Evolutionary conservation across 2,888 invertebrate genomes (phyloP), one percentile per base, ranked within the genome.

Genomic region (Drosophila vallismaia): DNA sequence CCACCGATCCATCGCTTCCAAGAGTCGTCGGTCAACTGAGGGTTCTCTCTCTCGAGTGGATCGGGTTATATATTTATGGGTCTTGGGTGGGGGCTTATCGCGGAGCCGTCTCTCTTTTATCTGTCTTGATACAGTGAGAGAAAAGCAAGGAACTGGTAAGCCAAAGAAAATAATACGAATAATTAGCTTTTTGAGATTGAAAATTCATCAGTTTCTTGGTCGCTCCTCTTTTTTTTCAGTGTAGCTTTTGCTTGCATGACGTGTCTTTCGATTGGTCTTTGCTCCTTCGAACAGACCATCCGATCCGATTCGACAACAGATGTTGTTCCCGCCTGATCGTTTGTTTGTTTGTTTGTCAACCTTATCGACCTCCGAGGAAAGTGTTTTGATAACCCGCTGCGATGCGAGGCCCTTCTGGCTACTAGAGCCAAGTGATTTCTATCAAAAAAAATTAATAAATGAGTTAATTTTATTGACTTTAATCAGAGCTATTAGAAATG

Each of bases 1-100:
- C 90, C 91, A 90, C 62, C 90, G 90, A 50, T 90, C 88, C 90
- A 90, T 90, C 7, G 42, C 60, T 9, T 12, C 1, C 5, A 24
- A 29, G 28, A 57, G 31, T 10, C 48, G 45, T 38, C 8, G 19
- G 9, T 26, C 12, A 26, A 64, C 67, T 63, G 67, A 66, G 45
- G 40, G 42, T 19, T 19, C 14, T 4, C 9, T 8, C 9, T n/a
- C 4, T 9, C 4, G 1, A 8, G 0, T 3, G 12, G 45, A 52
- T 9, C 9, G 63, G 63, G 52, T 66, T 63, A 45, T 63, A 66
- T 66, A 29, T 33, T 19, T 19, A 19, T 19, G 19, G 19, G 14
- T 19, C 9, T 1, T n/a, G 8, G 2, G 28, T 5, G 12, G 8
- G 33, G 50, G 8, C 38, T 49, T 33, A 52, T 57, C 6, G 6